A percentile compares a stretch with the other conserved stretches of the same genome.
phyloP scores from a whole-genome alignment of 2,888 invertebrate genomes.

The Mesorhabditis sp. region DNA sequence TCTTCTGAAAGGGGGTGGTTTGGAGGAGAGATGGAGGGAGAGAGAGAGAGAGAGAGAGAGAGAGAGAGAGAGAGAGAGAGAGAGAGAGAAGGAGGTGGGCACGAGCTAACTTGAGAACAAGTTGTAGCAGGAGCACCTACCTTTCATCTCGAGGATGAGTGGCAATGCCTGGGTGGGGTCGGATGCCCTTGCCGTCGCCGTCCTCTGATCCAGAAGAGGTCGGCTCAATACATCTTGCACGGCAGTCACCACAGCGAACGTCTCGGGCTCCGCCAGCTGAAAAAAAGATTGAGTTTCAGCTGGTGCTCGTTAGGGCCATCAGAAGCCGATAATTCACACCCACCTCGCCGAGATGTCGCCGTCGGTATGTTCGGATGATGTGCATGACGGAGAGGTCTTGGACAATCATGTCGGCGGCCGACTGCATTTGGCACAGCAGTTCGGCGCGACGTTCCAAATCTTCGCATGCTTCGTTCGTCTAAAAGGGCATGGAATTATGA shows the following conservation, averaged over 20 bases:
- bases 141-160: conserved; percentile 4
- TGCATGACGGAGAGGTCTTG: conserved; percentile 37
- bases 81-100: neutral
- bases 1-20: neutral
- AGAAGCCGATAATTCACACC: conserved; percentile 9
- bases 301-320: too few species aligned
- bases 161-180: conserved; percentile 3
- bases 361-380: conserved; percentile 30
- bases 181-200: neutral
- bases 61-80: conserved; percentile 1
- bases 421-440: conserved; percentile 35
- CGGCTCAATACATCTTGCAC: conserved; percentile 6
- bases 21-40: neutral
- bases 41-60: neutral
- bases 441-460: conserved; percentile 34
- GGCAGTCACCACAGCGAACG: conserved; percentile 1
- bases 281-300: neutral
- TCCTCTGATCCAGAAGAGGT: neutral
- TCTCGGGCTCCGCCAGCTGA: conserved; percentile 2
- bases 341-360: conserved; percentile 41
- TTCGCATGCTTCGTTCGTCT: conserved; percentile 41
- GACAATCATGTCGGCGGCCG: conserved; percentile 45
- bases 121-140: neutral
- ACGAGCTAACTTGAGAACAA: neutral
- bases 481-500: conserved; percentile 5